Conservation (phyloP, 1,140 invertebrate species). For the Bicyclus anynana region DNA sequence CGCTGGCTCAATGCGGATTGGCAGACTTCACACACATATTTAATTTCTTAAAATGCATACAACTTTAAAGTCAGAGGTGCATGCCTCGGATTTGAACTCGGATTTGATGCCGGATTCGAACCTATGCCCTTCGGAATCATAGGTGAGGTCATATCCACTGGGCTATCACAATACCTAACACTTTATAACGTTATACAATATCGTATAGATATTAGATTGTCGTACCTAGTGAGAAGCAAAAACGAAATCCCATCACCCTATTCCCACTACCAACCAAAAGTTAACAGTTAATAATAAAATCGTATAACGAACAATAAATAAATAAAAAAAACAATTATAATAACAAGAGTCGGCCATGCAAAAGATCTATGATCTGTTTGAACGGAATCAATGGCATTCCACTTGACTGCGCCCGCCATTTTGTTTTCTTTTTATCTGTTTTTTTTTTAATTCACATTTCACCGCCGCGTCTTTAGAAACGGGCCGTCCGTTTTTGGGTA, state of each 20-base stretch:
- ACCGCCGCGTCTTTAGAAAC: conserved; percentile 40
- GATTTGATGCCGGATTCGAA: too few species aligned
- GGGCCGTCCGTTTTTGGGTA: conserved; percentile 28
- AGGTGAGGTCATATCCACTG: too few species aligned
- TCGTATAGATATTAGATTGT: too few species aligned
- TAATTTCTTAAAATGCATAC: too few species aligned
- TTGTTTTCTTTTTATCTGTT: conserved; percentile 31
- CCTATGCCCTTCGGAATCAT: too few species aligned
- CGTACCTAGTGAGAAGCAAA: too few species aligned
- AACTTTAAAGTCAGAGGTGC: too few species aligned
- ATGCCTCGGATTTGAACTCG: too few species aligned
- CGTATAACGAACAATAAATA: conserved; percentile 6
- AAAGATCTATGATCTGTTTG: conserved; percentile 26
- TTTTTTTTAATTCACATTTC: conserved; percentile 14
- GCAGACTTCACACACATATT: too few species aligned
- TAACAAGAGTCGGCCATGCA: conserved; percentile 16
- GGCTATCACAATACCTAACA: too few species aligned
- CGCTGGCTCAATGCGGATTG: too few species aligned
- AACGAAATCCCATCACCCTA: background rate
- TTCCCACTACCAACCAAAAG: background rate
- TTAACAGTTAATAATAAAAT: conserved; percentile 3
- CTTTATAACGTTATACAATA: too few species aligned
- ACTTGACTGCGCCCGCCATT: conserved; percentile 40
- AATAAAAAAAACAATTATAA: conserved; percentile 8
- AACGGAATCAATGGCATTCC: conserved; percentile 39